These are phyloP conservation scores for Aplodontia rufa DNA, from an alignment of 2,113 vertebrate species.

Conservation along the genomic window DNA sequence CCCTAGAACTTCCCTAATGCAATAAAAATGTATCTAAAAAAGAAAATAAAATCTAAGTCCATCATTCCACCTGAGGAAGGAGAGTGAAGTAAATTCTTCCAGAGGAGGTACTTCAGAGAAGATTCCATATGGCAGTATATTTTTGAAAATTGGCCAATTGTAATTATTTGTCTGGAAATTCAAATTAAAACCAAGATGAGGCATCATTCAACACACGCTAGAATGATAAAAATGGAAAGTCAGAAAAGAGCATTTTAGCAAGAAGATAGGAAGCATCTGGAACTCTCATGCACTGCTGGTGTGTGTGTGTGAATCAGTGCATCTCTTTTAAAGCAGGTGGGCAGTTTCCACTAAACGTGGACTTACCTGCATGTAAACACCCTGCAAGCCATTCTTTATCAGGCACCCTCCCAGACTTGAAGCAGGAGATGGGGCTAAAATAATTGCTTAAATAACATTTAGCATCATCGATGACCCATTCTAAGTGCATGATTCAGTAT, in stretches of 20 bases:
- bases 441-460: background rate
- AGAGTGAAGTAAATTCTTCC: background rate
- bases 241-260: background rate
- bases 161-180: background rate
- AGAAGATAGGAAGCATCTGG: too few relatives aligned
- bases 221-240: background rate
- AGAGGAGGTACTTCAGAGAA: background rate
- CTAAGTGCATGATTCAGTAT: background rate
- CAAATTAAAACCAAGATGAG: background rate
- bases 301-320: background rate
- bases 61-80: background rate
- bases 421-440: background rate
- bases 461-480: background rate
- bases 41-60: background rate
- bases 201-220: background rate
- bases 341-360: background rate
- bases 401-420: accelerated
- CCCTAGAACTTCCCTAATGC: background rate
- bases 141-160: background rate
- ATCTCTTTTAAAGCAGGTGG: background rate
- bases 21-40: background rate
- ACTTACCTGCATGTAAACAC: background rate
- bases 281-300: too few relatives aligned
- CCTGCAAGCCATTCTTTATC: background rate
- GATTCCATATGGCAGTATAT: background rate